Conservation (phyloP, 2,888 invertebrate genomes). For the Leucophenga montana region DNA sequence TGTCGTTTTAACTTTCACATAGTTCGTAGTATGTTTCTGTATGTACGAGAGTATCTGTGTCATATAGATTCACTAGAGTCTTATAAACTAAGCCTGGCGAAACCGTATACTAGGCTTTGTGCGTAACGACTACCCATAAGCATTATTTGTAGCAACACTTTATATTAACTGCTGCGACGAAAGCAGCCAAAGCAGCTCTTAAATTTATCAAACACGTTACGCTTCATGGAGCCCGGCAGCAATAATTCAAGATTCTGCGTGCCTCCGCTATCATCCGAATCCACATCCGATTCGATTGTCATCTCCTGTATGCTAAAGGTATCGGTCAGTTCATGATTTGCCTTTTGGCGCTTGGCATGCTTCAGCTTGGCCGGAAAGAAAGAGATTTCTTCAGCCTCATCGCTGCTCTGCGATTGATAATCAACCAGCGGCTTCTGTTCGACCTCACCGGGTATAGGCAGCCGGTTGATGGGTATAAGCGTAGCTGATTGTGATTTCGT, state of each 20-base stretch:
- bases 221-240: conserved; percentile 66
- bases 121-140: conserved; percentile 1
- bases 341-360: conserved; percentile 55
- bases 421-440: conserved; percentile 72
- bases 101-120: conserved; percentile 11
- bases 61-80: too few relatives aligned
- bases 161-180: conserved; percentile 57
- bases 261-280: conserved; percentile 70
- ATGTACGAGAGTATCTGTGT: not conserved
- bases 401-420: conserved; percentile 72
- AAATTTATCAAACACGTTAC: conserved; percentile 62
- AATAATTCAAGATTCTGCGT: conserved; percentile 72
- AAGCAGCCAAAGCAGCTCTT: conserved; percentile 63
- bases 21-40: too few relatives aligned
- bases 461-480: conserved; percentile 71
- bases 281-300: conserved; percentile 72
- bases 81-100: not conserved
- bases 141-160: not conserved
- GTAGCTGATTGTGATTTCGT: conserved; percentile 70
- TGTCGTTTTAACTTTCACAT: not conserved
- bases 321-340: conserved; percentile 69
- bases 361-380: conserved; percentile 70
- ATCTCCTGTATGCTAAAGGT: conserved; percentile 74
- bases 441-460: conserved; percentile 70
- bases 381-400: conserved; percentile 71